Conservation (phyloP, 2,888 invertebrate genomes). For the Cantharis nigra region DNA sequence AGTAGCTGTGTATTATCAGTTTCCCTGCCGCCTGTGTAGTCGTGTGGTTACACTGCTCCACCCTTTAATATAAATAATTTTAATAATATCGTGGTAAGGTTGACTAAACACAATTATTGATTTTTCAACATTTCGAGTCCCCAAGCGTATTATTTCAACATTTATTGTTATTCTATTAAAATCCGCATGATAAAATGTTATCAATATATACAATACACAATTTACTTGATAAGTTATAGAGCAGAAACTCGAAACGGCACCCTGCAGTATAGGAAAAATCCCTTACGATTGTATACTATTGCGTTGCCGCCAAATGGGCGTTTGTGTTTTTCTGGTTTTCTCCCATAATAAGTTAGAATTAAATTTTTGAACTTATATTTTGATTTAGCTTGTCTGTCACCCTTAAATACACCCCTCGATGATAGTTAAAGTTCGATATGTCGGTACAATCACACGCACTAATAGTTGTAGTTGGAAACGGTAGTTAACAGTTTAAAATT, state of each 20-base stretch:
- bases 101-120: not conserved
- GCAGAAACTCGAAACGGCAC: not conserved
- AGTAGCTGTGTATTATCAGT: no score
- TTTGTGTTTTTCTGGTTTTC: not conserved
- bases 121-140: not conserved
- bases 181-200: not conserved
- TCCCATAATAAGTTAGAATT: not conserved
- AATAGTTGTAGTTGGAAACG: constrained; percentile 1
- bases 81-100: no score
- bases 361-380: not conserved
- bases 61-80: not conserved
- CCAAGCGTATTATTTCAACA: not conserved
- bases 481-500: constrained; percentile 15
- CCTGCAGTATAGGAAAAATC: not conserved
- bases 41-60: no score
- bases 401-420: constrained; percentile 1
- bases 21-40: not conserved
- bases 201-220: not conserved
- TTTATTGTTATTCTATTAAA: not conserved
- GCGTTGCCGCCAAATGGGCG: not conserved
- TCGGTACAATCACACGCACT: constrained; percentile 1
- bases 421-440: constrained; percentile 14
- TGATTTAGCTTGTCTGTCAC: constrained; percentile 1
- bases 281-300: no score
- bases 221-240: not conserved